Conservation (phyloP, 2,797 vertebrate genomes). For the Typhlichthys eigenmanni region DNA sequence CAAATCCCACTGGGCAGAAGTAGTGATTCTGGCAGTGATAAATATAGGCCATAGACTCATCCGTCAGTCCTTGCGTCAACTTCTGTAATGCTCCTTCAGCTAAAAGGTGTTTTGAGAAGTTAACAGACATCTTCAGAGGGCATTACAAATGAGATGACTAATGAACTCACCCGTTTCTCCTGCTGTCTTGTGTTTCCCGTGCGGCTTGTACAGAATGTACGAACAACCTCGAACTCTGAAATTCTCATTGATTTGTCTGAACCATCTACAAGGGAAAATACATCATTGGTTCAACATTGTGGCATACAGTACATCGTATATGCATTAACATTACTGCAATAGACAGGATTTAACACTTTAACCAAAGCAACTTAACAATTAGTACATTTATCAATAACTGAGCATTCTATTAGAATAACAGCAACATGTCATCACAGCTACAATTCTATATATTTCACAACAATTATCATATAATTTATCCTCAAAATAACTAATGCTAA, state of each 20-base stretch:
- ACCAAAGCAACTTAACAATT: too few species aligned
- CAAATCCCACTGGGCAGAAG: conserved; percentile 97
- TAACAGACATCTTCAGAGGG: neutral
- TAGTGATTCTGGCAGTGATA: conserved; percentile 99
- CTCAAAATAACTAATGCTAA: too few species aligned
- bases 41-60: conserved; percentile 94
- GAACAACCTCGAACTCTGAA: conserved; percentile 95
- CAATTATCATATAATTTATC: too few species aligned
- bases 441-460: too few species aligned
- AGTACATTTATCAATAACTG: too few species aligned
- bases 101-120: conserved; percentile 54
- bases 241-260: conserved; percentile 97
- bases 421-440: neutral
- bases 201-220: conserved; percentile 96
- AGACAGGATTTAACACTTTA: too few species aligned
- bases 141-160: neutral
- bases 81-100: conserved; percentile 92
- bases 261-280: conserved; percentile 82
- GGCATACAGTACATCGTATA: neutral
- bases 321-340: too few species aligned
- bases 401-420: too few species aligned
- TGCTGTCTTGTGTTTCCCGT: conserved; percentile 98
- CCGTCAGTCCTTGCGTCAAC: conserved; percentile 90
- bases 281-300: neutral
- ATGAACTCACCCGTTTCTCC: conserved; percentile 90